Evolutionary conservation across 2,888 invertebrate genomes (phyloP).

Genomic region (Tenthredo notha): DNA sequence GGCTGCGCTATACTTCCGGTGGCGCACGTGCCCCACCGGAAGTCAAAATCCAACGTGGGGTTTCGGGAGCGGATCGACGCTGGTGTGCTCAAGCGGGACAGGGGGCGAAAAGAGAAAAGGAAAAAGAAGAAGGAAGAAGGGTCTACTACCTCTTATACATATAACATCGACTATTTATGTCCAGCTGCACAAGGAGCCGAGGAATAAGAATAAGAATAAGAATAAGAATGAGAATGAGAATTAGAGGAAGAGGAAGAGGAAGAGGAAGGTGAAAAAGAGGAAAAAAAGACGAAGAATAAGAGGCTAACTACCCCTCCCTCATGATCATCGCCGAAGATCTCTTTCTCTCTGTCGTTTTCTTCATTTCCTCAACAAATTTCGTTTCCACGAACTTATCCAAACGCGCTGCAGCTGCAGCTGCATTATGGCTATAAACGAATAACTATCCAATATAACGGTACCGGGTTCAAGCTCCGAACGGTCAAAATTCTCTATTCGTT

Average conservation of each 20-base stretch:
- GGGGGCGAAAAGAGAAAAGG: neutral
- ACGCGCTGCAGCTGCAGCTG: neutral
- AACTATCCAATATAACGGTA: neutral
- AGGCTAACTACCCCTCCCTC: neutral
- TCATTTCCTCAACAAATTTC: neutral
- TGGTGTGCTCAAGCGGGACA: neutral
- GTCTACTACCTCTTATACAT: neutral
- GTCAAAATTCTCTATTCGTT: too few species aligned
- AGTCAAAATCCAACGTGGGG: slow-evolving; percentile 45
- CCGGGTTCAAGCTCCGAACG: too few species aligned
- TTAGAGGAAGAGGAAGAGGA: neutral
- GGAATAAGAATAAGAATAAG: neutral
- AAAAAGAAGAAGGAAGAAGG: neutral
- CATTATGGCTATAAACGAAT: neutral
- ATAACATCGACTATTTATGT: slow-evolving; percentile 28
- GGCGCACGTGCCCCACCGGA: slow-evolving; percentile 56
- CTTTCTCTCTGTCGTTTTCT: neutral
- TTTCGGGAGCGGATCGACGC: slow-evolving; percentile 34
- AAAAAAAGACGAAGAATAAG: neutral
- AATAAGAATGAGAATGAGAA: neutral
- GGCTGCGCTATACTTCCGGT: slow-evolving; percentile 52
- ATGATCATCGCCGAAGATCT: neutral
- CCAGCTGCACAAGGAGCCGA: slow-evolving; percentile 9
- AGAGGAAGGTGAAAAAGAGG: neutral
- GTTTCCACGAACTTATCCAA: slow-evolving; percentile 2